Evolutionary conservation across 2,797 vertebrate species (phyloP).

Genomic region (Ctenochaetus hawaiiensis): DNA sequence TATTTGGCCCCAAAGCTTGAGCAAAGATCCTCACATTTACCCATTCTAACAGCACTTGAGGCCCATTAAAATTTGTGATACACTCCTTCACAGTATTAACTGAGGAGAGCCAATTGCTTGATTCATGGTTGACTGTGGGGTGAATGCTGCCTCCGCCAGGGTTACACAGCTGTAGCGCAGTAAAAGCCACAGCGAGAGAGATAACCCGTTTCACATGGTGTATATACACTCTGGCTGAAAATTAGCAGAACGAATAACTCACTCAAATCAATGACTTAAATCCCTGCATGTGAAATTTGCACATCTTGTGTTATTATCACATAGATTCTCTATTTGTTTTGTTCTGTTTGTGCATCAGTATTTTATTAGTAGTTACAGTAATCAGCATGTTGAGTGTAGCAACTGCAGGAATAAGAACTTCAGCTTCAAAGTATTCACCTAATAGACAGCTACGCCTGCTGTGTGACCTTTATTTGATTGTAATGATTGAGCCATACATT

Average conservation of each 20-base stretch:
- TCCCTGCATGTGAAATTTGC: neutral
- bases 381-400: too few relatives aligned
- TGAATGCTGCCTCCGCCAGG: slow-evolving; percentile 27
- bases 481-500: slow-evolving; percentile 3
- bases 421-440: slow-evolving; percentile 44
- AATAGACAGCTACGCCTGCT: slow-evolving; percentile 39
- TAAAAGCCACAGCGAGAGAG: slow-evolving; percentile 7
- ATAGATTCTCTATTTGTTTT: neutral
- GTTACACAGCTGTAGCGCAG: slow-evolving; percentile 35
- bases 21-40: slow-evolving; percentile 76
- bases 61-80: slow-evolving; percentile 76
- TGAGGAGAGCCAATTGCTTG: slow-evolving; percentile 61
- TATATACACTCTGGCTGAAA: slow-evolving; percentile 22
- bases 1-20: slow-evolving; percentile 71
- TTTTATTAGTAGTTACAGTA: slow-evolving; percentile 20
- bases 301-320: neutral
- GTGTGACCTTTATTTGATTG: slow-evolving; percentile 45
- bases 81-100: slow-evolving; percentile 74
- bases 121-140: slow-evolving; percentile 53
- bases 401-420: slow-evolving; percentile 16
- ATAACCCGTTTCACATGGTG: slow-evolving; percentile 14
- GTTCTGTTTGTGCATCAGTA: slow-evolving; percentile 8
- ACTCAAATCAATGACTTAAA: slow-evolving; percentile 11
- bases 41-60: slow-evolving; percentile 72
- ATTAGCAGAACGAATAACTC: neutral